Conservation (phyloP, 2,888 invertebrate species). For the Physocephala rufipes region DNA sequence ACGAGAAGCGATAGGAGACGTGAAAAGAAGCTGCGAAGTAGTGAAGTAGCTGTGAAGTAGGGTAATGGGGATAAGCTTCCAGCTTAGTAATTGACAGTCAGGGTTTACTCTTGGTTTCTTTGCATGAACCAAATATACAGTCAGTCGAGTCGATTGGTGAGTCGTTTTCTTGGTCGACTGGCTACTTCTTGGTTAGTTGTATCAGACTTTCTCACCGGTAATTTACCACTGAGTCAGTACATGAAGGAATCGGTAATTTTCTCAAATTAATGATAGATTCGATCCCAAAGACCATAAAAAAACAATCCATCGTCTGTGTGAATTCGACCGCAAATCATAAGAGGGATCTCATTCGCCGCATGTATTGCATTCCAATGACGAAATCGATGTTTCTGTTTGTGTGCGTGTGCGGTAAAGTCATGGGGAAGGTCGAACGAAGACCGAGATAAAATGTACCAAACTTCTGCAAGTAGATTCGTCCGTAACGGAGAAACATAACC, state of each 20-base stretch:
- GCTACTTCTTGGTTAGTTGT: no score
- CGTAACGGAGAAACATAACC: constrained; percentile 20
- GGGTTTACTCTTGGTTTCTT: not conserved
- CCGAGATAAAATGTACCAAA: not conserved
- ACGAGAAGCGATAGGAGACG: not conserved
- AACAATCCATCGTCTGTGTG: constrained; percentile 5
- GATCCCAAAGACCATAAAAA: not conserved
- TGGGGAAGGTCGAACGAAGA: no score
- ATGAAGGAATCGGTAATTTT: constrained; percentile 24
- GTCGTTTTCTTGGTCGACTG: not conserved
- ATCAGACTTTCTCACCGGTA: not conserved
- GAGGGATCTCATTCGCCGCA: not conserved
- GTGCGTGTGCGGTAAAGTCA: not conserved
- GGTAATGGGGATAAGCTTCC: not conserved
- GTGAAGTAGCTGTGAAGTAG: not conserved
- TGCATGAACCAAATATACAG: constrained; percentile 21
- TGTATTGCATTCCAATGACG: constrained; percentile 11
- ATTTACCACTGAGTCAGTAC: constrained; percentile 14
- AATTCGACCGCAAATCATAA: constrained; percentile 6
- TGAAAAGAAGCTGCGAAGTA: not conserved
- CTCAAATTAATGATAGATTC: not conserved
- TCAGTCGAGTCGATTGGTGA: not conserved
- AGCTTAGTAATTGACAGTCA: not conserved
- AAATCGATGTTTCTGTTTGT: not conserved
- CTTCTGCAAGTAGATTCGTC: constrained; percentile 20